Conservation (phyloP, 37 sponge, comb jelly and placozoan species). For the Agelas oroides region DNA sequence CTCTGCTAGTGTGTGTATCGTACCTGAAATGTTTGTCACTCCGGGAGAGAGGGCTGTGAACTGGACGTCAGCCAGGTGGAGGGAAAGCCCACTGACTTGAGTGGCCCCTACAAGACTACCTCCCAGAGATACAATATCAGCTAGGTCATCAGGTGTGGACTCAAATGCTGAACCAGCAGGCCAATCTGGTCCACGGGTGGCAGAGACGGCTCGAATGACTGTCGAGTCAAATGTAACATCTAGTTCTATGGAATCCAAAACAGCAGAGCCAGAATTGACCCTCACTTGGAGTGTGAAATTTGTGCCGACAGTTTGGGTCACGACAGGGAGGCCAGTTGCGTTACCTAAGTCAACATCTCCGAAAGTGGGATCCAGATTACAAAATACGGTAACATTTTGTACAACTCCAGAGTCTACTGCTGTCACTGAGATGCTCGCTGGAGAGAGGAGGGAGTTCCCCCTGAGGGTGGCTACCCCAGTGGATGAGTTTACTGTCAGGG, state of each 20-base stretch:
- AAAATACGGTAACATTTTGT: conserved; percentile 2
- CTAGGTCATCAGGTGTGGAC: conserved; percentile 12
- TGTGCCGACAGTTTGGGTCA: conserved; percentile 17
- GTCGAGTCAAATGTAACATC: conserved; percentile 60
- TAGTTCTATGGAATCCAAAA: conserved; percentile 58
- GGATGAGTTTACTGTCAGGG: conserved; percentile 22
- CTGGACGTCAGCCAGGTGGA: conserved; percentile 49
- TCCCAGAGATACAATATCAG: conserved; percentile 44
- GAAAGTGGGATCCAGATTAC: conserved; percentile 76
- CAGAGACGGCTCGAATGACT: conserved; percentile 30
- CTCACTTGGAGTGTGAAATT: conserved; percentile 52
- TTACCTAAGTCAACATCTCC: conserved; percentile 86
- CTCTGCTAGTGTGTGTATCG: conserved; percentile 27
- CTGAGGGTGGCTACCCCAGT: conserved; percentile 55
- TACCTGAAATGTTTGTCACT: conserved; percentile 23
- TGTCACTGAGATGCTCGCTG: background rate
- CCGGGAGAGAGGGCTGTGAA: conserved; percentile 47
- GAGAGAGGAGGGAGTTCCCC: conserved; percentile 41
- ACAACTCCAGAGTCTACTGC: background rate
- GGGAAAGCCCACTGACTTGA: conserved; percentile 6
- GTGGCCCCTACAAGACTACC: conserved; percentile 36
- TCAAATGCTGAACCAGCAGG: conserved; percentile 5
- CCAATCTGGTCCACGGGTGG: conserved; percentile 39
- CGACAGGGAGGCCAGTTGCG: conserved; percentile 53
- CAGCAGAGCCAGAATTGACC: conserved; percentile 62